Base-by-base conservation (phyloP, 2,888 invertebrate species). In the Eledona agricola region DNA sequence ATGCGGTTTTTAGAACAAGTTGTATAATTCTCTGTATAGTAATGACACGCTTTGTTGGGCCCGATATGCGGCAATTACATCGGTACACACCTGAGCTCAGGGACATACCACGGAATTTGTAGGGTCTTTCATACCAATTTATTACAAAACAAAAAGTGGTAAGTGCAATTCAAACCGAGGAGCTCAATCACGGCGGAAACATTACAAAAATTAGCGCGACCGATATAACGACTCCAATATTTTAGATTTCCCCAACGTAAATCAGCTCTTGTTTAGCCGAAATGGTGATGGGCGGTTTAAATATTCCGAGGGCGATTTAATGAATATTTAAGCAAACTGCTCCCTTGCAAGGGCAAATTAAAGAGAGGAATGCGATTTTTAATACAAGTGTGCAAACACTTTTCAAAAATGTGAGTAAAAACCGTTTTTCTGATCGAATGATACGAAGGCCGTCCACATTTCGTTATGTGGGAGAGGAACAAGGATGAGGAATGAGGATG, bases 381-480 rank as follows among this genome's bases (percentile, higher is more conserved):
- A 22, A 20, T 35, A 35, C 19, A 35, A 35, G 22, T 25, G 11
- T 13, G 23, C 20, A 35, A 20, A n/a, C 19, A 5, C 19, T 19
- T 19, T 31, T 10, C 31, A 15, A 10, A 15, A 31, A 31, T 31
- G 6, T 31, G 28, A 28, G 5, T n/a, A 3, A 25, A 25, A 10
- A 28, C 10, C 6, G 4, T 19, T 13, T 32, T 16, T 13, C 2
- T 10, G 22, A 34, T 34, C 17, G 11, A 29, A 42, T 17, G 37
- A 38, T 34, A 22, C 22, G 50, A 50, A 54, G 54, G 54, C 32
- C 32, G 50, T 51, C 50, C 23, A 34, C 42, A 35, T 49, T 49
- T 29, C 49, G 19, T 32, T 15, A 26, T 42, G 17, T 40, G 47
- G 20, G 49, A 28, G 55, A 9, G 53, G 22, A 22, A 55, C 13